Evolutionary conservation across 1,140 invertebrate genomes (phyloP), one percentile per base, ranked within the genome.

Genomic region (Zaprionus ghesquierei): DNA sequence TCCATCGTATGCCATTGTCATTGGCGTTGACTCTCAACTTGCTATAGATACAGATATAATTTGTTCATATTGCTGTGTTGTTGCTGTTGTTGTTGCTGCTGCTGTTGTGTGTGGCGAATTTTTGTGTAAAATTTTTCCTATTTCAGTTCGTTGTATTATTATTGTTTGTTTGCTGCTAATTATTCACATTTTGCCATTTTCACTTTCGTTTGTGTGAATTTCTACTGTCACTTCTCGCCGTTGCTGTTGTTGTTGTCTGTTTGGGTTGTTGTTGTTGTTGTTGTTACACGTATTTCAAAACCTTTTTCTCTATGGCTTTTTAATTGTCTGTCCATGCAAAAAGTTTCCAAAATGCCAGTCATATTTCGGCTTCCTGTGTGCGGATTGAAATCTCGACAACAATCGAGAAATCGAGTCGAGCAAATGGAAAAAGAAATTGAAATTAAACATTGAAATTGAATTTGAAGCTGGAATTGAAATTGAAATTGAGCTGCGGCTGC

Each of bases 171-270:
- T 66, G 56, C 69, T 71, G 81, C 81, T 87, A 87, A 87, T 87
- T 87, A 87, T 87, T 87, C 85, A 87, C 85, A 89, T 89, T 87
- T 87, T 65, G 79, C 72, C 69, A 84, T 87, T 87, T 87, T 87
- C 84, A 87, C 84, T 87, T 87, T 87, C 84, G 69, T 87, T 89
- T 79, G 84, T 89, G 79, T 80, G 84, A 87, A 89, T 69, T 87
- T 77, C 74, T 71, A 77, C 84, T 84, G 84, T 89, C 82, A 87
- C 87, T 86, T 86, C 75, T 87, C 41, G 41, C 41, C 10, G 2
- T 10, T 9, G 41, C 8, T 44, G 41, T 10, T 20, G 41, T 70
- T 81, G 74, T 82, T 81, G 38, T 70, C 77, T 69, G 78, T 75
- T 79, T 75, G 78, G 78, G 74, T 82, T 75, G 79, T 75, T 82